Percentiles rank a stretch among this genome's conserved stretches.
phyloP scores from a whole-genome alignment of 1,140 invertebrate genomes.

The Platyura marginata region DNA sequence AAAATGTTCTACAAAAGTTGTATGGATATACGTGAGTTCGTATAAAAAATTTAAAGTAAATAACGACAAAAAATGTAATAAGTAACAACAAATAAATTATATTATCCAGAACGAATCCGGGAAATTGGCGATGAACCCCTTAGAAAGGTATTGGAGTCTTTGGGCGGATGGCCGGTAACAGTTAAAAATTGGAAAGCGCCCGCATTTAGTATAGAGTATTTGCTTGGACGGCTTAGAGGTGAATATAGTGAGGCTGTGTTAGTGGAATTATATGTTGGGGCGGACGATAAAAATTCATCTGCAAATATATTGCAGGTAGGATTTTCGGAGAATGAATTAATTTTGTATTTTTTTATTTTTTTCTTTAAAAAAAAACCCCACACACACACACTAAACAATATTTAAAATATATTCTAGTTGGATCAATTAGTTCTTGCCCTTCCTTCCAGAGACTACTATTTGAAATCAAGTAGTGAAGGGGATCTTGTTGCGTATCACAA shows the following conservation, averaged over 20 bases:
- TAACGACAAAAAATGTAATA: neutral
- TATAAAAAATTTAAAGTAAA: neutral
- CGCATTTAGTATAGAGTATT: conserved; percentile 33
- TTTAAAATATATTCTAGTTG: too few relatives aligned
- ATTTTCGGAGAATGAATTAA: neutral
- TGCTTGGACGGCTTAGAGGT: conserved; percentile 47
- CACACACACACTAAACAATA: too few relatives aligned
- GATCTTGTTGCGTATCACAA: conserved; percentile 53
- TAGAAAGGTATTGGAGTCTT: conserved; percentile 30
- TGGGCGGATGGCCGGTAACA: conserved; percentile 66
- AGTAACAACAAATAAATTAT: neutral
- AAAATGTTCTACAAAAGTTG: conserved; percentile 75
- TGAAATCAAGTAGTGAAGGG: conserved; percentile 44
- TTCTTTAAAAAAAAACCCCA: too few relatives aligned
- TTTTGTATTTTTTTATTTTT: too few relatives aligned
- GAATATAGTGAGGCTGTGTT: conserved; percentile 57
- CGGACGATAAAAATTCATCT: conserved; percentile 71
- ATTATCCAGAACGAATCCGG: conserved; percentile 38
- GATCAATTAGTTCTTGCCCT: conserved; percentile 65
- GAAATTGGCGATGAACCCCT: conserved; percentile 45
- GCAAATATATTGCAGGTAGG: conserved; percentile 70
- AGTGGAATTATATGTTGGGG: conserved; percentile 64
- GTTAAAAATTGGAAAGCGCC: conserved; percentile 41
- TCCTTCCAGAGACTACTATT: conserved; percentile 64
- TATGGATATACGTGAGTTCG: conserved; percentile 67